Percentiles rank a stretch among this genome's conserved stretches.
These are phyloP conservation scores for Pseudomyrmex sp. DNA, from an alignment of 1,140 invertebrate genomes.

Conservation along the genomic window DNA sequence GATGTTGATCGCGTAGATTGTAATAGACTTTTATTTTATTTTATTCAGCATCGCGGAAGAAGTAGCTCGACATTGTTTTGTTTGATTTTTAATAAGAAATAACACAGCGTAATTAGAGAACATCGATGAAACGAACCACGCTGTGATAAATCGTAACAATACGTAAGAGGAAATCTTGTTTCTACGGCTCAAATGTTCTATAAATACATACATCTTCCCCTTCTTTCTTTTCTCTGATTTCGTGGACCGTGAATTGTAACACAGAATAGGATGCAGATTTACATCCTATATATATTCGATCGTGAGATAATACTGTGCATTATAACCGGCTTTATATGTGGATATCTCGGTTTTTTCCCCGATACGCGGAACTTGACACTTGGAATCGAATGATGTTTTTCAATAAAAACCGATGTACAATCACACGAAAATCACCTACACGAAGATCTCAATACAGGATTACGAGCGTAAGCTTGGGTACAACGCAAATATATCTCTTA, in stretches of 20 bases:
- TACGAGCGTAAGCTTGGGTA: slow-evolving; percentile 76
- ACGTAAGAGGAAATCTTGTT: slow-evolving; percentile 12
- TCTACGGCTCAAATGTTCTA: slow-evolving; percentile 27
- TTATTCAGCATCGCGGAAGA: too few species aligned
- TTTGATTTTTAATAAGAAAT: too few species aligned
- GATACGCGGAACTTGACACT: slow-evolving; percentile 14
- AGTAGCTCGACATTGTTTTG: too few species aligned
- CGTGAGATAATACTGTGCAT: slow-evolving; percentile 74
- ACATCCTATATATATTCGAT: slow-evolving; percentile 61
- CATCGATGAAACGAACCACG: too few species aligned
- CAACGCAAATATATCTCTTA: slow-evolving; percentile 69
- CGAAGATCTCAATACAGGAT: slow-evolving; percentile 52
- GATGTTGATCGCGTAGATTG: too few species aligned
- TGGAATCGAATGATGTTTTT: slow-evolving; percentile 11
- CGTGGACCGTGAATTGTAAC: slow-evolving; percentile 32
- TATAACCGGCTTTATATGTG: slow-evolving; percentile 55
- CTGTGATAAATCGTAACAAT: slow-evolving; percentile 15
- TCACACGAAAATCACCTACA: slow-evolving; percentile 64
- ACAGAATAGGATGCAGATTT: not conserved
- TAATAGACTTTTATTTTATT: too few species aligned
- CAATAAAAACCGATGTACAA: slow-evolving; percentile 45
- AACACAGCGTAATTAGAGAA: too few species aligned
- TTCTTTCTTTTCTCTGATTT: not conserved
- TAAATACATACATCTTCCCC: not conserved
- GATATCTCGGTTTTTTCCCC: not conserved